Conservation (phyloP, 1,140 invertebrate species). For the Pinna nobilis region DNA sequence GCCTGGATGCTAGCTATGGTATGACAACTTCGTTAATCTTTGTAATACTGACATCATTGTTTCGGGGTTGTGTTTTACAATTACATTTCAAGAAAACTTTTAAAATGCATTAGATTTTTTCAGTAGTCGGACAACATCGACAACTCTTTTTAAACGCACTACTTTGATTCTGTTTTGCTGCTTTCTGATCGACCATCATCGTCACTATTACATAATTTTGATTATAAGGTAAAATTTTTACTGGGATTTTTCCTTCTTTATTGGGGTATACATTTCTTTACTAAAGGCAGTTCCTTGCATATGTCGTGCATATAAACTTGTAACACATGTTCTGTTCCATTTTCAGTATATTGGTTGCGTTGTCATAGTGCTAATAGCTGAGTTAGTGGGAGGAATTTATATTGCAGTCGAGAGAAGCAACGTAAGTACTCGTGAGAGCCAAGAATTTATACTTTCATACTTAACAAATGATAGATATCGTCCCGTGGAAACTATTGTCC, state of each 20-base stretch:
- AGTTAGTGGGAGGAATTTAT: constrained; percentile 84
- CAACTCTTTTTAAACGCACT: too few species aligned
- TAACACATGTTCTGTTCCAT: too few species aligned
- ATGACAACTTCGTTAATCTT: constrained; percentile 45
- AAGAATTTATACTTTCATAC: background rate
- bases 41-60: background rate
- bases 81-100: background rate
- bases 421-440: constrained; percentile 79
- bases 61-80: background rate
- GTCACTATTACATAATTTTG: too few species aligned
- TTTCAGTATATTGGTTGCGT: constrained; percentile 83
- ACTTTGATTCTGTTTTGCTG: too few species aligned
- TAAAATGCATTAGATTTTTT: background rate
- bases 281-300: background rate
- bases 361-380: constrained; percentile 82
- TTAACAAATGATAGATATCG: background rate
- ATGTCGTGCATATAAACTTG: background rate
- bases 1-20: constrained; percentile 88
- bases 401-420: constrained; percentile 82
- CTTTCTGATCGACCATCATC: too few species aligned
- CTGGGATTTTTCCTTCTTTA: background rate
- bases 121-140: background rate
- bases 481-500: background rate
- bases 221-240: background rate
- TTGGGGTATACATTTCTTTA: background rate